Base-by-base conservation (phyloP, 1,140 invertebrate species). In the Diplogasteroides magnus region DNA sequence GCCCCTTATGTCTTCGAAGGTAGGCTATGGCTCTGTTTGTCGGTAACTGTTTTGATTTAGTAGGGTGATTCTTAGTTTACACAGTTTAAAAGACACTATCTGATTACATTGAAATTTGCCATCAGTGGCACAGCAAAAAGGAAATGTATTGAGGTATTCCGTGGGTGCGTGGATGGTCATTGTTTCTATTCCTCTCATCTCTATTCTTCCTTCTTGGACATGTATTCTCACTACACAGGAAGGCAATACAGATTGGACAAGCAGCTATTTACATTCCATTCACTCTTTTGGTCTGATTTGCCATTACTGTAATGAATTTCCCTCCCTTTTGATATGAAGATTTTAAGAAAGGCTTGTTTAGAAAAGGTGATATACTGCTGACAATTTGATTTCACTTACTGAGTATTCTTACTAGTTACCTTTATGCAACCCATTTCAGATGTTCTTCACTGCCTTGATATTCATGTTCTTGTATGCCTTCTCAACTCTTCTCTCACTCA, bases 381-480 rank as follows among this genome's bases (percentile, higher is more conserved):
- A n/a, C n/a, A n/a, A n/a, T n/a, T n/a, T n/a, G n/a, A n/a, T n/a
- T n/a, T n/a, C n/a, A n/a, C n/a, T n/a, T n/a, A n/a, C n/a, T n/a
- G n/a, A n/a, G n/a, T n/a, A n/a, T n/a, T n/a, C n/a, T n/a, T n/a
- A n/a, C n/a, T n/a, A n/a, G n/a, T n/a, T n/a, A n/a, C n/a, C n/a
- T n/a, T n/a, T n/a, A n/a, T n/a, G 23, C 23, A 60, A 48, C 6
- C 19, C 6, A 48, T 48, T 63, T 26, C 48, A 65, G 64, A n/a
- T 26, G 13, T 65, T 65, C 37, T 31, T n/a, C 29, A 23, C 48
- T 23, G 2, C 3, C 25, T 2, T 65, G 2, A 2, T 65, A 28
- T 65, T 65, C 37, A 37, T 65, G 31, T 55, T 65, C 37, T 23
- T n/a, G 31, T 65, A 23, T 37, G 29, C n/a, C 19, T 65, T 65